These are phyloP conservation scores for Calyptommatus sinebrachiatus DNA, from an alignment of 2,113 vertebrate genomes.

Conservation along the genomic window DNA sequence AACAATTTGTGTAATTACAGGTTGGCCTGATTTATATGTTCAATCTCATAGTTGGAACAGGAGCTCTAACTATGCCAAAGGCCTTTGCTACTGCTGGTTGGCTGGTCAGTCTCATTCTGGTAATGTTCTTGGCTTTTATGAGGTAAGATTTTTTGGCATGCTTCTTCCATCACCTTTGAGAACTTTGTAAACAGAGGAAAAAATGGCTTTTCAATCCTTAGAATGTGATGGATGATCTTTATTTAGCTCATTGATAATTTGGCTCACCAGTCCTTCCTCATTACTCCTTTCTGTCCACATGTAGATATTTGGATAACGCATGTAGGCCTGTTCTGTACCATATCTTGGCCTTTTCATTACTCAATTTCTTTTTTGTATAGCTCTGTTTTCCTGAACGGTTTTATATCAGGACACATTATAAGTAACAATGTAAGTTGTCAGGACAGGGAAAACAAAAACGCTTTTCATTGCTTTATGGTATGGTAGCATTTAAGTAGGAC, in stretches of 20 bases:
- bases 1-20: constrained; percentile 63
- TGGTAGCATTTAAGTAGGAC: neutral
- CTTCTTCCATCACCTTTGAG: neutral
- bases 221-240: neutral
- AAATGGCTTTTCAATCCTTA: neutral
- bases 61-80: constrained; percentile 95
- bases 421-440: too few species aligned
- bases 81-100: constrained; percentile 92
- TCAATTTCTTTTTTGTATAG: neutral
- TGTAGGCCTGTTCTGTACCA: neutral
- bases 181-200: neutral
- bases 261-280: neutral
- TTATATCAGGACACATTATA: too few species aligned
- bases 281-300: neutral
- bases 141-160: constrained; percentile 73
- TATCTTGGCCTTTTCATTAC: neutral
- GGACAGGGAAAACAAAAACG: neutral
- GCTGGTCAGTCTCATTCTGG: constrained; percentile 88
- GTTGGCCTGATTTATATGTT: constrained; percentile 99
- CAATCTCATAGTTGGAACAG: constrained; percentile 95
- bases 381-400: neutral
- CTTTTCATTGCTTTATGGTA: neutral
- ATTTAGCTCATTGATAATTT: neutral
- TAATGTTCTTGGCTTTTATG: constrained; percentile 91
- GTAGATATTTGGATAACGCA: neutral